Conservation (phyloP, 2,888 invertebrate species). For the Pelosia muscerda region DNA sequence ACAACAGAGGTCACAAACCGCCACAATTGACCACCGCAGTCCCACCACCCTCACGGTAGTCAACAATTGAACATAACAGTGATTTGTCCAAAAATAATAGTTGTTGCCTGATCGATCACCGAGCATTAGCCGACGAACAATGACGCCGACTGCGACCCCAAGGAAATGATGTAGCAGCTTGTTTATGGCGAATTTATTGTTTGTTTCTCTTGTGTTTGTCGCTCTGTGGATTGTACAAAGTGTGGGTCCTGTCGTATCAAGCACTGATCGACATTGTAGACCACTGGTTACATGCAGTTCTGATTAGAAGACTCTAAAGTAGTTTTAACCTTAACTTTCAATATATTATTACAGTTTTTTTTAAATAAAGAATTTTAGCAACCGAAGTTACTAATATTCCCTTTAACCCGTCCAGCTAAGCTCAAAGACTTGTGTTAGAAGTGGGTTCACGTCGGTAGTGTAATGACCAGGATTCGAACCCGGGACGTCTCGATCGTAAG, state of each 20-base stretch:
- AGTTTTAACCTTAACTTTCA: neutral
- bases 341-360: neutral
- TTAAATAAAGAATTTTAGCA: too few species aligned
- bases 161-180: conserved; percentile 53
- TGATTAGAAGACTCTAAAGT: neutral
- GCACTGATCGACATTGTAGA: neutral
- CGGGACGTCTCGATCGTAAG: too few species aligned
- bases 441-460: too few species aligned
- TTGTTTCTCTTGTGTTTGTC: conserved; percentile 13
- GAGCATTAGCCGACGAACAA: conserved; percentile 27
- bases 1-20: conserved; percentile 11
- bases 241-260: neutral
- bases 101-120: conserved; percentile 50
- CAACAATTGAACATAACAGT: conserved; percentile 22
- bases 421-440: too few species aligned
- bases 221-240: neutral
- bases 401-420: too few species aligned
- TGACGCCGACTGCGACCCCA: conserved; percentile 17
- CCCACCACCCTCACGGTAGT: conserved; percentile 10
- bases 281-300: neutral
- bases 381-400: too few species aligned
- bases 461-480: too few species aligned
- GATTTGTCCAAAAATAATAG: conserved; percentile 50
- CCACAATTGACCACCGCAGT: conserved; percentile 11
- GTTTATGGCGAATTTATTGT: conserved; percentile 36